Conservation (phyloP, 1,140 invertebrate genomes). For the Orussus abietinus region DNA sequence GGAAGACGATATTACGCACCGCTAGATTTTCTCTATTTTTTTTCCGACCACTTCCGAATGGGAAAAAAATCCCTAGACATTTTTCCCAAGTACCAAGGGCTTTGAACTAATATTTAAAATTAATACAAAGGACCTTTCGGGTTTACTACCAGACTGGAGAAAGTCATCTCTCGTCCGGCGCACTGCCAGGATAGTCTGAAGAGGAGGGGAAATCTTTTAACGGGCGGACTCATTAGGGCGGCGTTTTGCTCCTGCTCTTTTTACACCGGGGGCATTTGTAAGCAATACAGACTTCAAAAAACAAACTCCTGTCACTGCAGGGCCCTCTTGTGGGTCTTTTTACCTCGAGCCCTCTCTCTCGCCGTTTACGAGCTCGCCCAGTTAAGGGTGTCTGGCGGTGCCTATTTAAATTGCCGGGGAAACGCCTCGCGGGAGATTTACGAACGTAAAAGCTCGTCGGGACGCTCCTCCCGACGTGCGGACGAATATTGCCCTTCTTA, state of each 20-base stretch:
- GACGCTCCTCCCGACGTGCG: too few relatives aligned
- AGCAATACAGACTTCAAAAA: slow-evolving; percentile 55
- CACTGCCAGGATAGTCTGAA: slow-evolving; percentile 9
- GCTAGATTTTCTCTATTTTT: slow-evolving; percentile 1
- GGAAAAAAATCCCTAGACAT: slow-evolving; percentile 26
- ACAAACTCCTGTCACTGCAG: slow-evolving; percentile 43
- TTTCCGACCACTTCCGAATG: neutral
- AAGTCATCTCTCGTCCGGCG: too few relatives aligned
- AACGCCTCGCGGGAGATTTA: too few relatives aligned
- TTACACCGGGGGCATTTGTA: slow-evolving; percentile 54
- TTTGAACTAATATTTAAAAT: slow-evolving; percentile 21
- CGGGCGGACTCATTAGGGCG: slow-evolving; percentile 53
- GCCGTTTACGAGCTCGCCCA: too few relatives aligned
- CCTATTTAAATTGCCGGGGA: too few relatives aligned
- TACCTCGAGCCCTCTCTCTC: too few relatives aligned
- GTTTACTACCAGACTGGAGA: too few relatives aligned
- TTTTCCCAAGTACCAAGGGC: slow-evolving; percentile 31
- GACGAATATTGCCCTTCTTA: too few relatives aligned
- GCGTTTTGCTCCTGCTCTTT: slow-evolving; percentile 37
- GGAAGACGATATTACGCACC: slow-evolving; percentile 11
- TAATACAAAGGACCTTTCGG: too few relatives aligned
- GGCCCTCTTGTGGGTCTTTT: too few relatives aligned
- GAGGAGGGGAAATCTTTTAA: slow-evolving; percentile 44
- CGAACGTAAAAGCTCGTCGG: too few relatives aligned
- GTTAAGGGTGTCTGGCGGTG: too few relatives aligned